These are phyloP conservation scores for Acleris literana DNA, from an alignment of 2,888 invertebrate genomes.

Conservation along the genomic window DNA sequence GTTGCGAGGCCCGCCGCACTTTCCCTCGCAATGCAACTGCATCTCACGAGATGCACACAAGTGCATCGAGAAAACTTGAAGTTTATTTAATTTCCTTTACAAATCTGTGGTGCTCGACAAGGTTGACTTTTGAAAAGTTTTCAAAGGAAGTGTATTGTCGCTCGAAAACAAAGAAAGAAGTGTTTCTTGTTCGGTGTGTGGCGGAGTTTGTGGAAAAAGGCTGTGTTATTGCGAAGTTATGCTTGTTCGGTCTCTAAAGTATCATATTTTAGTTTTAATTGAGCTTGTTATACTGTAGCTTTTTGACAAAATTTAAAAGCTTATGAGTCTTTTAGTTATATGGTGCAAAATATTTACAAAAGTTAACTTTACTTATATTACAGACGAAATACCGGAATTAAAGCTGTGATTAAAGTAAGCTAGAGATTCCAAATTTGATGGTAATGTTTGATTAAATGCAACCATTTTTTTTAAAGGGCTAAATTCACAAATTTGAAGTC, in stretches of 20 bases:
- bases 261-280: not conserved
- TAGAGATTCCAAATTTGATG: too few relatives aligned
- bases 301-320: too few relatives aligned
- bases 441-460: too few relatives aligned
- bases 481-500: too few relatives aligned
- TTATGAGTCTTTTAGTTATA: too few relatives aligned
- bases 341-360: too few relatives aligned
- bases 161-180: constrained; percentile 18
- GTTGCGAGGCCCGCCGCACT: constrained; percentile 12
- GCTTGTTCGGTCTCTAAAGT: not conserved
- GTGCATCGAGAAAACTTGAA: constrained; percentile 4
- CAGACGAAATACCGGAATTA: too few relatives aligned
- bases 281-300: not conserved
- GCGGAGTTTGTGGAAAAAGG: constrained; percentile 14
- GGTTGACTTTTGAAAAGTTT: constrained; percentile 16
- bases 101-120: constrained; percentile 15
- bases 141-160: constrained; percentile 27
- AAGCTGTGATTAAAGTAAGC: too few relatives aligned
- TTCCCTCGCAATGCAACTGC: constrained; percentile 26
- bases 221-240: not conserved
- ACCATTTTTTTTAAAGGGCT: too few relatives aligned
- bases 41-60: constrained; percentile 23
- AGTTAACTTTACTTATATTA: too few relatives aligned
- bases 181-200: constrained; percentile 5
- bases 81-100: constrained; percentile 23